These are phyloP conservation scores for Chlorodrepanis virens DNA, from an alignment of 2,113 vertebrate species.

Conservation along the genomic window DNA sequence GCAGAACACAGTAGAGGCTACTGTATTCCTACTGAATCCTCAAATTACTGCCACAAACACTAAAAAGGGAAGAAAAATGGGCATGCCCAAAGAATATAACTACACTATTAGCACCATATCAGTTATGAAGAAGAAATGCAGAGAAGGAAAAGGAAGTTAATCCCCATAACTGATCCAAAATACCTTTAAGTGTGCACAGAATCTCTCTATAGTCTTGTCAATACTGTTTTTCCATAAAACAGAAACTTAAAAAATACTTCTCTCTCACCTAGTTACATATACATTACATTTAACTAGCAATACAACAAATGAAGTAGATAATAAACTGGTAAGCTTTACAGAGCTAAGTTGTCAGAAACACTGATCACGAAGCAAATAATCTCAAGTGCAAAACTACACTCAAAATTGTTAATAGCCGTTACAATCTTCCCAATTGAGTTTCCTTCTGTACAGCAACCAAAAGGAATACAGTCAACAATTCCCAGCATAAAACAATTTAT, in stretches of 20 bases:
- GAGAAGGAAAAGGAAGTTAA: neutral
- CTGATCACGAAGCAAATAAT: neutral
- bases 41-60: neutral
- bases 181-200: neutral
- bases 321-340: neutral
- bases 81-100: neutral
- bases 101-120: too few species aligned
- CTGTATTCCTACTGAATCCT: neutral
- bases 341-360: neutral
- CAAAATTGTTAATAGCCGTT: neutral
- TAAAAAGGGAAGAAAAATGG: neutral
- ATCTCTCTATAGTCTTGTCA: neutral
- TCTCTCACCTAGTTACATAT: neutral
- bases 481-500: neutral
- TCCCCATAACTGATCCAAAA: neutral
- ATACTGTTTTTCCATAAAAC: neutral
- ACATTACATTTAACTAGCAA: neutral
- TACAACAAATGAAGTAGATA: accelerated
- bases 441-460: neutral
- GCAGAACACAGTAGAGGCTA: neutral
- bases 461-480: neutral
- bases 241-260: neutral
- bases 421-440: neutral
- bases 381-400: neutral
- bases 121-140: neutral